These are phyloP conservation scores for Lasioglossum marginatum DNA, from an alignment of 2,888 invertebrate species.

Conservation along the genomic window DNA sequence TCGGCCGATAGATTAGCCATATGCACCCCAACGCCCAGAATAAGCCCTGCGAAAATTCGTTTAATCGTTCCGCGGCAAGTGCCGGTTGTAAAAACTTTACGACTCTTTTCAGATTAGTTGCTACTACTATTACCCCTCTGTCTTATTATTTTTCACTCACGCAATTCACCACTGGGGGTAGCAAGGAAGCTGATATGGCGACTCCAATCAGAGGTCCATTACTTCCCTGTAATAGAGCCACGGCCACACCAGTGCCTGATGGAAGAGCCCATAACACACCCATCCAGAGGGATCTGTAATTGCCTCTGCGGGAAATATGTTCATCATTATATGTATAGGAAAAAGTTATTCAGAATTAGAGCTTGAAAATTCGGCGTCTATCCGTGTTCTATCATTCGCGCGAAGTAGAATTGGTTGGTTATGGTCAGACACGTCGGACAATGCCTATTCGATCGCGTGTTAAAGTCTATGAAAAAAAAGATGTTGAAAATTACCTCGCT, in stretches of 20 bases:
- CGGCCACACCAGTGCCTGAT: conserved; percentile 92
- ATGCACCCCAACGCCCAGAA: conserved; percentile 91
- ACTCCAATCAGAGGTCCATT: conserved; percentile 94
- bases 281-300: conserved; percentile 91
- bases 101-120: background rate
- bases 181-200: conserved; percentile 94
- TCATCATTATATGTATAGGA: background rate
- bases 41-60: conserved; percentile 86
- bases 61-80: background rate
- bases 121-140: background rate
- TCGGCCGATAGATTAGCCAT: conserved; percentile 89
- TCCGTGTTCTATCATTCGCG: background rate
- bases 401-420: background rate
- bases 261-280: conserved; percentile 91
- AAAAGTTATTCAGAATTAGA: too few relatives aligned
- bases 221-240: conserved; percentile 94
- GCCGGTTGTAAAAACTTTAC: background rate
- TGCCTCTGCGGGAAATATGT: conserved; percentile 86
- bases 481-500: conserved; percentile 86
- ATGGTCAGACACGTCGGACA: background rate
- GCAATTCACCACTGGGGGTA: conserved; percentile 95
- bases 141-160: conserved; percentile 85
- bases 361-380: too few relatives aligned
- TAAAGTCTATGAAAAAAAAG: background rate
- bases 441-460: background rate